Base-by-base conservation (phyloP, 2,888 invertebrate genomes). In the Spisula solida region DNA sequence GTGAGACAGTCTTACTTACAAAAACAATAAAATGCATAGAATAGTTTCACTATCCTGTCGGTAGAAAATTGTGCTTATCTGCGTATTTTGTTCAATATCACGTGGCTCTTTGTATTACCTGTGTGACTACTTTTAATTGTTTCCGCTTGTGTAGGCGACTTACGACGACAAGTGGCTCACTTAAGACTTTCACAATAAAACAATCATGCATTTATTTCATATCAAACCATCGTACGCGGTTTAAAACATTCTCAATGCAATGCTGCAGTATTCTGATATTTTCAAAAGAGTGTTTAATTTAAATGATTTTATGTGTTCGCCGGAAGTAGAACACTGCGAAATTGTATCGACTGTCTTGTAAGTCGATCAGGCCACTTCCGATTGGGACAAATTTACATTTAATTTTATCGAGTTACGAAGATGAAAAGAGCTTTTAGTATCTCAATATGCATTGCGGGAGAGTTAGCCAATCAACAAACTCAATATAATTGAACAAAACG, bases 321-420 rank as follows among this genome's bases (percentile, higher is more conserved):
- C 85, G 85, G 85, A 85, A 85, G 79, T 78, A 25, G 34, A 85
- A 31, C 31, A 18, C 75, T 78, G 25, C 29, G 56, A 34, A 5
- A 5, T 79, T 84, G 75, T 84, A 78, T 78, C 84, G 55, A 55
- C 34, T 85, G 79, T 51, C 81, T 55, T 34, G 51, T 51, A n/a
- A 78, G 85, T 85, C 85, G 85, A 85, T 85, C 51, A 14, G 55
- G 29, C 34, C 41, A 79, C 25, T 78, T 85, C 78, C 85, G 78
- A 34, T 78, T 79, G 85, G 8, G 78, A 79, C 85, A 79, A 55
- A 56, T 85, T 85, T 34, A 56, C 85, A 79, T 56, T 41, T 56
- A 25, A 56, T 85, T 79, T 79, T 79, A 85, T 48, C 51, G 80
- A 48, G 47, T 48, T 80, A 31, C 75, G 34, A 75, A 75, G 60